Evolutionary conservation across 2,888 invertebrate genomes (phyloP), one percentile per base, ranked within the genome.

Genomic region (Didymodactylos carnosus): DNA sequence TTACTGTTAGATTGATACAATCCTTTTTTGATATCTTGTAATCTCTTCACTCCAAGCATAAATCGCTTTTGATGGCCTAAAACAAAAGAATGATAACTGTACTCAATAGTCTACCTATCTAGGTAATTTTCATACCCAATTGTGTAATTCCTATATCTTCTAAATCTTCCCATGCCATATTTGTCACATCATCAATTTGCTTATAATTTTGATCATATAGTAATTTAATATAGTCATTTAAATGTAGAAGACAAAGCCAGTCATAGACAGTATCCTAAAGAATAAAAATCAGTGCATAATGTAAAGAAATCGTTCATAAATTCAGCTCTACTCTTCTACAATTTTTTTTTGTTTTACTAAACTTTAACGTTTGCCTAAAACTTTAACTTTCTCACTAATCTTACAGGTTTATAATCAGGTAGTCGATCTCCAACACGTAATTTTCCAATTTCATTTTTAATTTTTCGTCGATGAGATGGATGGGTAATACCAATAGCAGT

Each of bases 41-140:
- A 89, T 83, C 94, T 88, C 84, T 95, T 95, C 79, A 97, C 93
- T 76, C 97, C 97, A 81, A 98, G 86, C 81, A 94, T 88, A 78
- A 98, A 90, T 86, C 95, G 93, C 87, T 98, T 98, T 86, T 98
- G 95, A 83, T 98, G 98, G 43, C 98, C 98, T 81, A 92, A 85
- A 80, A 91, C 35, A 43, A 39, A 70, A 49, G 69, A 39, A 71
- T 53, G 39, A 72, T 62, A 8, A 39, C n/a, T n/a, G 19, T 69
- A 39, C n/a, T 39, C 40, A 69, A n/a, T 62, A 62, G 27, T 73
- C 27, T 25, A 70, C 73, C 16, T 16, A 39, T 27, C 51, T 39
- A 2, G 19, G 8, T 43, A 43, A 14, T 3, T 23, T 69, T 72
- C 77, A 76, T 79, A 84, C 85, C 85, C 73, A 86, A 79, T 78